These are phyloP conservation scores for Chionis minor DNA, from an alignment of 2,113 vertebrate genomes.

Conservation along the genomic window DNA sequence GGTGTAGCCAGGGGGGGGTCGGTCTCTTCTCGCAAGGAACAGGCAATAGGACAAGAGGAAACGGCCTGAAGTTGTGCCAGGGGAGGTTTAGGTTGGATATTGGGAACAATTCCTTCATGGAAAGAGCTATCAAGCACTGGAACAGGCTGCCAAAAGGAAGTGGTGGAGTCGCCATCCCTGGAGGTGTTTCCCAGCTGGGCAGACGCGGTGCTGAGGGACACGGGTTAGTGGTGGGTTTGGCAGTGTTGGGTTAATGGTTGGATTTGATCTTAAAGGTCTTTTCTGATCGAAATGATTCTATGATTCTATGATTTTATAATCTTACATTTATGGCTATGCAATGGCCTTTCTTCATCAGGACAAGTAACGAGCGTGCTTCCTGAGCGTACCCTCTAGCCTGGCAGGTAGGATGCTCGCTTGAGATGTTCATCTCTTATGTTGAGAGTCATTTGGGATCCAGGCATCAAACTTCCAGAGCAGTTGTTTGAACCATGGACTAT, in stretches of 20 bases:
- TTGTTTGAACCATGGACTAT: not conserved
- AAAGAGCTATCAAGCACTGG: fast-evolving
- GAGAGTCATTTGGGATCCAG: not conserved
- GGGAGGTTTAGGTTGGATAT: fast-evolving
- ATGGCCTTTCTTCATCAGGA: not conserved
- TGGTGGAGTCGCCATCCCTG: not conserved
- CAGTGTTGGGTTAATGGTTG: not conserved
- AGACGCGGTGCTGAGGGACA: not conserved
- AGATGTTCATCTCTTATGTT: not conserved
- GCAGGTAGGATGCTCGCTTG: not conserved
- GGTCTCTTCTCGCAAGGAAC: not conserved
- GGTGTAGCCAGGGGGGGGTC: fast-evolving
- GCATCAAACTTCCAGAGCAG: not conserved
- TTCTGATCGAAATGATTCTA: not conserved
- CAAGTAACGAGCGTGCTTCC: not conserved
- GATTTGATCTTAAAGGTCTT: not conserved
- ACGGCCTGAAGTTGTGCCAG: fast-evolving
- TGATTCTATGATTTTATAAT: not conserved
- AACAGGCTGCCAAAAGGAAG: not conserved
- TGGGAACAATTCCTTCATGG: fast-evolving
- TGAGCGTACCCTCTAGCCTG: not conserved
- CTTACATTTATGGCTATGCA: not conserved
- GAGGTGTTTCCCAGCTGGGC: fast-evolving
- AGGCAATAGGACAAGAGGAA: fast-evolving
- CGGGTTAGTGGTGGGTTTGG: not conserved